Evolutionary conservation across 64 coral and sea anemone species (phyloP).

Genomic region (Montipora efflorescens): DNA sequence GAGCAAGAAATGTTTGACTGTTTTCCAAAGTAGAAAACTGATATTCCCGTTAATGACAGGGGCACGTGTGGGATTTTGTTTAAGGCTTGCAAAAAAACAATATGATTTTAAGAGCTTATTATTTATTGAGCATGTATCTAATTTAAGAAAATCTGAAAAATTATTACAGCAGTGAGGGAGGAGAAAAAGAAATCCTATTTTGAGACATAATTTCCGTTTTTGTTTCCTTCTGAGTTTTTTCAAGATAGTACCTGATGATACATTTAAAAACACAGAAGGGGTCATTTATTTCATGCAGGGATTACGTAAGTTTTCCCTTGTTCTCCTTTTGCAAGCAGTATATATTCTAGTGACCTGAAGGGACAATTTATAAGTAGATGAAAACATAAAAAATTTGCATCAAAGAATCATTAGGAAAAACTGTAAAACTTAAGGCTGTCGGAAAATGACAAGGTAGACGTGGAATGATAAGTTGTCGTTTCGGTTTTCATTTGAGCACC

Average conservation of each 20-base stretch:
- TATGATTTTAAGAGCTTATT: not conserved
- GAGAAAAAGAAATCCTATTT: not conserved
- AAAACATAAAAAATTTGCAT: constrained; percentile 46
- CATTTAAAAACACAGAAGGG: not conserved
- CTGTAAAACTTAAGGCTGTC: not conserved
- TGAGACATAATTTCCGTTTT: not conserved
- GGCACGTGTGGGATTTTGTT: not conserved
- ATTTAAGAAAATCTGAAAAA: not conserved
- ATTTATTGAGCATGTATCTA: not conserved
- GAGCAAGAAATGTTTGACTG: not conserved
- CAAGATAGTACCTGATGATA: not conserved
- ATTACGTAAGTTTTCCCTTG: constrained; percentile 28
- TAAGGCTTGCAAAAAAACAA: not conserved
- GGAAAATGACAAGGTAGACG: not conserved
- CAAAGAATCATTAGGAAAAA: not conserved
- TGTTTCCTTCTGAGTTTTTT: not conserved
- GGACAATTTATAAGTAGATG: constrained; percentile 4
- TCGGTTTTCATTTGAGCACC: not conserved
- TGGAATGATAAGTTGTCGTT: not conserved
- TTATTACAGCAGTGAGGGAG: not conserved
- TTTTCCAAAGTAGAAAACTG: not conserved
- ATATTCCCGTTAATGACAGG: not conserved
- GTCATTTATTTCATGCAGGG: not conserved
- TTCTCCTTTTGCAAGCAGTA: not conserved
- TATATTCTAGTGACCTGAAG: not conserved